phyloP scores from a whole-genome alignment of 1,140 invertebrate genomes.

The Meloidogyne floridensis region DNA sequence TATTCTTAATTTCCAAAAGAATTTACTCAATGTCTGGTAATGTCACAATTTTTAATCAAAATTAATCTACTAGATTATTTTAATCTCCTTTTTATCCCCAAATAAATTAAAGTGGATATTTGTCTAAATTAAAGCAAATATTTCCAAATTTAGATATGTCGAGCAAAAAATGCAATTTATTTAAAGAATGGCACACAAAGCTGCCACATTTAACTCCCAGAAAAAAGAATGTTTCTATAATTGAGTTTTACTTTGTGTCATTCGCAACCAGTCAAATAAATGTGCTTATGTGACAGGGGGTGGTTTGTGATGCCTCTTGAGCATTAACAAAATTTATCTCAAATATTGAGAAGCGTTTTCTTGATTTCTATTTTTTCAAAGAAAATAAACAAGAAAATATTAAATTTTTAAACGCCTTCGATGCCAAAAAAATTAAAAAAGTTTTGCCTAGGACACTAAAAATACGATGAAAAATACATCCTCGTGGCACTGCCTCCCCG shows the following conservation, averaged over 20 bases:
- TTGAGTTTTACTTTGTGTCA: conserved; percentile 1
- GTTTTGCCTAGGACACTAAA: too few species aligned
- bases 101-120: not conserved
- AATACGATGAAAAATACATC: too few species aligned
- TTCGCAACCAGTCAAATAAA: not conserved
- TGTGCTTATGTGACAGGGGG: not conserved
- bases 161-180: not conserved
- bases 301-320: not conserved
- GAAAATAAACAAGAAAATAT: too few species aligned
- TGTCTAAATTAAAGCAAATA: not conserved
- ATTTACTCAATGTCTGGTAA: too few species aligned
- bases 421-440: too few species aligned
- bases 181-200: not conserved
- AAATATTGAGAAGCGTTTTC: too few species aligned
- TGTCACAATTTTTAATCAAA: too few species aligned
- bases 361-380: too few species aligned
- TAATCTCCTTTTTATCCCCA: not conserved
- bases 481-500: too few species aligned
- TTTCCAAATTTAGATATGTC: conserved; percentile 5
- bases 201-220: not conserved
- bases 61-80: not conserved
- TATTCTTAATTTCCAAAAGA: too few species aligned
- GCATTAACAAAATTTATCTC: not conserved
- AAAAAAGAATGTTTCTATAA: conserved; percentile 2
- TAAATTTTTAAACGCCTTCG: too few species aligned